Percentiles rank a stretch among this genome's conserved stretches.
Evolutionary conservation across 2,888 invertebrate genomes (phyloP).

Genomic region (Agrotis puta): DNA sequence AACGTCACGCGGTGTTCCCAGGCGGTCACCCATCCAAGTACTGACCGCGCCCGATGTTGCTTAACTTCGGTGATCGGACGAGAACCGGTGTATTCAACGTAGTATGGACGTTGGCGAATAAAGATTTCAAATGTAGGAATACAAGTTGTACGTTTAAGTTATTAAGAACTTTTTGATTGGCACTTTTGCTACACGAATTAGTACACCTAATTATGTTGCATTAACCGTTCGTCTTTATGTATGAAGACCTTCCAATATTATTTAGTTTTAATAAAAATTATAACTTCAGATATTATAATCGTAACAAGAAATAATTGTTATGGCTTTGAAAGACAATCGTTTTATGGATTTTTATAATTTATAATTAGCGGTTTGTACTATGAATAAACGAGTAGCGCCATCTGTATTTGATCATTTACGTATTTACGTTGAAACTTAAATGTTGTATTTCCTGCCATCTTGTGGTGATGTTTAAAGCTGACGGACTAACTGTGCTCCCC

Average conservation of each 20-base stretch:
- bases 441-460: slow-evolving; percentile 35
- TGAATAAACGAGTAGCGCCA: slow-evolving; percentile 36
- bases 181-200: no score
- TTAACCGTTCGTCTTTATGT: no score
- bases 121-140: rapidly evolving
- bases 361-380: no score
- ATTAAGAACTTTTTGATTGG: neutral
- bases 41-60: slow-evolving; percentile 87
- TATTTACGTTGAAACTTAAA: neutral
- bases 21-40: slow-evolving; percentile 89
- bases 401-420: slow-evolving; percentile 10
- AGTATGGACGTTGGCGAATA: slow-evolving; percentile 75
- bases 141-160: neutral
- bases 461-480: neutral
- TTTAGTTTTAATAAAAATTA: no score
- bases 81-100: slow-evolving; percentile 85
- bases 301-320: no score
- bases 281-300: no score
- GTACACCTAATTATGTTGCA: no score
- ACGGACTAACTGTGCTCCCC: no score
- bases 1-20: slow-evolving; percentile 85
- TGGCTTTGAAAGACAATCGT: no score
- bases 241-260: no score
- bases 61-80: slow-evolving; percentile 88
- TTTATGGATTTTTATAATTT: no score